Conservation (phyloP, 2,888 invertebrate genomes). For the Diarsia rubi region DNA sequence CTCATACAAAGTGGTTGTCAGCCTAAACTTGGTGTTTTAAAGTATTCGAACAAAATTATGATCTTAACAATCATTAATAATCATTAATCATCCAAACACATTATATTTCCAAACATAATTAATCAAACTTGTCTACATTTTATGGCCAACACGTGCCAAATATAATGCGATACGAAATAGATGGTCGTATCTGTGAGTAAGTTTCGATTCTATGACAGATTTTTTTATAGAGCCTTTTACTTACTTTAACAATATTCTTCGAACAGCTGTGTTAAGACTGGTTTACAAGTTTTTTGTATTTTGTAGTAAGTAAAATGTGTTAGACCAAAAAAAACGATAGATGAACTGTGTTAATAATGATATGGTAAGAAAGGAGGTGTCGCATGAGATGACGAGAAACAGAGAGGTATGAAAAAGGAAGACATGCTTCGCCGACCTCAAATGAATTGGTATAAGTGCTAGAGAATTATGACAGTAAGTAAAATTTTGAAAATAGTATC, state of each 20-base stretch:
- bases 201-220: constrained; percentile 32
- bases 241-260: constrained; percentile 28
- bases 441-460: too few relatives aligned
- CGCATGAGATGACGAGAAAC: too few relatives aligned
- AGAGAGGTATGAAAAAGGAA: too few relatives aligned
- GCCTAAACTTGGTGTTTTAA: constrained; percentile 1
- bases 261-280: not conserved
- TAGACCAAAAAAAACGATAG: too few relatives aligned
- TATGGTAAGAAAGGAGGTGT: too few relatives aligned
- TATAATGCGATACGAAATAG: constrained; percentile 13
- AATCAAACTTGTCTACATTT: not conserved
- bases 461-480: too few relatives aligned
- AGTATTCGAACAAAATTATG: not conserved
- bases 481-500: not conserved
- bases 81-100: not conserved
- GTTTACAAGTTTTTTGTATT: not conserved
- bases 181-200: constrained; percentile 11
- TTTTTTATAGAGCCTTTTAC: constrained; percentile 46
- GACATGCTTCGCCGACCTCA: too few relatives aligned
- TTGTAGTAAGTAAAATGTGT: not conserved
- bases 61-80: too few relatives aligned
- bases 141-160: constrained; percentile 25
- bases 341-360: too few relatives aligned
- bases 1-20: too few relatives aligned
- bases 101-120: not conserved